These are phyloP conservation scores for Mycalesis mineus DNA, from an alignment of 2,888 invertebrate genomes.

Conservation along the genomic window DNA sequence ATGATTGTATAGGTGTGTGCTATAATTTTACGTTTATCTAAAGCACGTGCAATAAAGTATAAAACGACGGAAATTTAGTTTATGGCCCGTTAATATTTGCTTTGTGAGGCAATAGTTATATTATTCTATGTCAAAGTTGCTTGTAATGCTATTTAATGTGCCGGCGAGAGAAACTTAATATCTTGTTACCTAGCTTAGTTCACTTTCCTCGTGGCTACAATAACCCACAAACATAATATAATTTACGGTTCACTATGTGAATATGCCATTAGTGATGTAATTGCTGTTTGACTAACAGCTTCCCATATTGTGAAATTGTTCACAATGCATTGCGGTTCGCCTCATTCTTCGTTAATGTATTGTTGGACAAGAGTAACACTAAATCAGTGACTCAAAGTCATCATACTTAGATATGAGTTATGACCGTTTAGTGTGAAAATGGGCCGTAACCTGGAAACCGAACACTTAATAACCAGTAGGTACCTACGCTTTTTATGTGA, in stretches of 20 bases:
- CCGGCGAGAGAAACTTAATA: slow-evolving; percentile 24
- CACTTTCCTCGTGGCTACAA: slow-evolving; percentile 18
- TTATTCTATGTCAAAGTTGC: slow-evolving; percentile 16
- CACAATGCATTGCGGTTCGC: background rate
- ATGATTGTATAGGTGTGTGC: no score
- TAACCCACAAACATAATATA: slow-evolving; percentile 7
- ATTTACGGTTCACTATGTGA: background rate
- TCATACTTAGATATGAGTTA: background rate
- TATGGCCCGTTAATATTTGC: background rate
- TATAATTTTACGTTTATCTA: background rate
- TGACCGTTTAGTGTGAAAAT: background rate
- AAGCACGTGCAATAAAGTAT: background rate
- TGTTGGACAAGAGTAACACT: background rate
- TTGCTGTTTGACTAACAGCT: slow-evolving; percentile 1
- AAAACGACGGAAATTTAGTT: background rate
- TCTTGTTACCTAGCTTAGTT: slow-evolving; percentile 15
- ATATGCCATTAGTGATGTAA: slow-evolving; percentile 6
- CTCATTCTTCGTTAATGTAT: background rate
- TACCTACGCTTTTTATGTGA: no score
- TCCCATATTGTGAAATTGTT: background rate
- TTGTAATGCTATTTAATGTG: slow-evolving; percentile 27
- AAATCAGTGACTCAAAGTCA: background rate
- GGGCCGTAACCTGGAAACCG: no score
- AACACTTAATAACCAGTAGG: no score
- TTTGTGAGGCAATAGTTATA: slow-evolving; percentile 11